phyloP scores from a whole-genome alignment of 2,797 vertebrate genomes.

The Catostomus latipinnis region DNA sequence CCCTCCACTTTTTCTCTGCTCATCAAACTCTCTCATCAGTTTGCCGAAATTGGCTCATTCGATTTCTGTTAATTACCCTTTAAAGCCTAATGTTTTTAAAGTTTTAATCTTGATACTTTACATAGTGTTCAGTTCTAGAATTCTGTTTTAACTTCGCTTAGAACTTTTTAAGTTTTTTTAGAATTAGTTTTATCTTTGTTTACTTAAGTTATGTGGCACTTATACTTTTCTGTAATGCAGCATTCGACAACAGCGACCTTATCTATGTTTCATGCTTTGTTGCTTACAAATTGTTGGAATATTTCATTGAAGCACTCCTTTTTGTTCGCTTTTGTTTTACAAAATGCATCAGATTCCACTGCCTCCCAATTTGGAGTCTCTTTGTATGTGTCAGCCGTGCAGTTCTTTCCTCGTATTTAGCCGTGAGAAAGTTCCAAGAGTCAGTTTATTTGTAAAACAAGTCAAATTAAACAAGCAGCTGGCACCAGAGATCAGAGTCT shows the following conservation, averaged over 20 bases:
- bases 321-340: conserved; percentile 38
- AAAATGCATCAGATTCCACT: conserved; percentile 60
- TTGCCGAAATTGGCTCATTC: conserved; percentile 79
- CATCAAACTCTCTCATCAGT: conserved; percentile 71
- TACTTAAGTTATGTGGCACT: background rate
- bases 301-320: conserved; percentile 39
- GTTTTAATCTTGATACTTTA: conserved; percentile 24
- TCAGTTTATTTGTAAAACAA: conserved; percentile 61
- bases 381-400: conserved; percentile 52
- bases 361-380: conserved; percentile 50
- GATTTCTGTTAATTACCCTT: conserved; percentile 76
- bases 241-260: conserved; percentile 36
- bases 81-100: conserved; percentile 47
- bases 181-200: background rate
- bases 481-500: conserved; percentile 56
- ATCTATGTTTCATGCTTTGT: conserved; percentile 43
- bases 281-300: conserved; percentile 25
- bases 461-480: conserved; percentile 63
- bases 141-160: background rate
- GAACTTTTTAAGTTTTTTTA: background rate
- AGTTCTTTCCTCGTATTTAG: conserved; percentile 53
- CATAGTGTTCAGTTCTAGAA: conserved; percentile 29
- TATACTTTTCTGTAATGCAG: background rate
- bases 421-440: conserved; percentile 59
- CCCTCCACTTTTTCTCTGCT: conserved; percentile 66